Conservation (phyloP, 2,113 vertebrate genomes). For the Addax nasomaculatus region DNA sequence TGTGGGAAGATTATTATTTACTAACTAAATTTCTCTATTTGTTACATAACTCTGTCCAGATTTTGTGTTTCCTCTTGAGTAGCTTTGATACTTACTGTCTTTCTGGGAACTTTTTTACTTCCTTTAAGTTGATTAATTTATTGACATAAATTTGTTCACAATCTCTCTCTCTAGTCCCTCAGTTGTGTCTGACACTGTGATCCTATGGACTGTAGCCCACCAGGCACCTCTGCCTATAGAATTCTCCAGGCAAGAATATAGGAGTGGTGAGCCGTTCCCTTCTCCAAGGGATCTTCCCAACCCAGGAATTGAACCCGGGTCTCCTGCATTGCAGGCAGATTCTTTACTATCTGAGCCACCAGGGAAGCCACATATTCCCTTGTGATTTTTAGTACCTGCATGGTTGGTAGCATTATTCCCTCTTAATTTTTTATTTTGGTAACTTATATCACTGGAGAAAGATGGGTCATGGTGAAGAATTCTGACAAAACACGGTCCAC, state of each 20-base stretch:
- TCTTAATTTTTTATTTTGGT: not conserved
- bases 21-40: not conserved
- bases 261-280: not conserved
- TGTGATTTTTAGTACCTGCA: not conserved
- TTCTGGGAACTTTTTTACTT: not conserved
- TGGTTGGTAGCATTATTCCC: not conserved
- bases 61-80: not conserved
- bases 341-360: not conserved
- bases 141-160: not conserved
- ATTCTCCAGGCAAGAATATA: not conserved
- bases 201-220: not conserved
- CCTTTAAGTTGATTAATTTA: not conserved
- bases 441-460: not conserved
- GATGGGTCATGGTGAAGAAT: not conserved
- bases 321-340: not conserved
- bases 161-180: not conserved
- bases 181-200: not conserved
- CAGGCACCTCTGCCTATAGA: not conserved
- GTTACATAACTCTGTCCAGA: not conserved
- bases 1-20: conserved; percentile 2
- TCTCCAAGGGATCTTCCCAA: not conserved
- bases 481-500: not conserved
- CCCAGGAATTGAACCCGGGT: not conserved
- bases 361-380: not conserved
- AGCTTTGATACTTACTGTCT: not conserved